Conservation (phyloP, 2,113 vertebrate genomes). For the Calyptommatus sinebrachiatus region DNA sequence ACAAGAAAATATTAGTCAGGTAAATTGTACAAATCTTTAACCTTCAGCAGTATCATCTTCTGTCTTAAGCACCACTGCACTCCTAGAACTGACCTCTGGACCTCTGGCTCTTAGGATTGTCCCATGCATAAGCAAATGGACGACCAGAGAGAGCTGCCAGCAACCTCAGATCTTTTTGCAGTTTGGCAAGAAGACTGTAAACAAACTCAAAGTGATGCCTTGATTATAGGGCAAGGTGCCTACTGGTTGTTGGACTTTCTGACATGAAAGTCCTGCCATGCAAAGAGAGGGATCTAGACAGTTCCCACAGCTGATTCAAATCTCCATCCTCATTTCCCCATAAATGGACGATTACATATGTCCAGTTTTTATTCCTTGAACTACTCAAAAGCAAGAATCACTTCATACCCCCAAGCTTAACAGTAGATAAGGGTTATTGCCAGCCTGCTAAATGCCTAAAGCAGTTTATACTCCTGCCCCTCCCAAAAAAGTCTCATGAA, state of each 20-base stretch:
- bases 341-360: neutral
- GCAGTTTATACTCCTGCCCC: neutral
- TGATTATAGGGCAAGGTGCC: neutral
- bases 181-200: slow-evolving; percentile 4
- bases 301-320: fast-evolving
- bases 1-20: neutral
- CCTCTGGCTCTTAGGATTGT: neutral
- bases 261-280: neutral
- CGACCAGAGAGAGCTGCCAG: neutral
- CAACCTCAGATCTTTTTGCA: neutral
- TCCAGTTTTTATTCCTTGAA: neutral
- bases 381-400: too few relatives aligned
- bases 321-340: too few relatives aligned
- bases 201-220: fast-evolving
- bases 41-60: neutral
- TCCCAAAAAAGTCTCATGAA: neutral
- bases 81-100: neutral
- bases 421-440: neutral
- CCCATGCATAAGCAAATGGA: neutral
- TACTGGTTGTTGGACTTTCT: slow-evolving; percentile 9
- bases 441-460: neutral
- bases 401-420: fast-evolving
- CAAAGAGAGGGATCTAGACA: neutral
- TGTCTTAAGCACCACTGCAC: neutral
- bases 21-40: neutral